Base-by-base conservation (phyloP, 2,888 invertebrate species). In the Caenorhabditis drosophilae region DNA sequence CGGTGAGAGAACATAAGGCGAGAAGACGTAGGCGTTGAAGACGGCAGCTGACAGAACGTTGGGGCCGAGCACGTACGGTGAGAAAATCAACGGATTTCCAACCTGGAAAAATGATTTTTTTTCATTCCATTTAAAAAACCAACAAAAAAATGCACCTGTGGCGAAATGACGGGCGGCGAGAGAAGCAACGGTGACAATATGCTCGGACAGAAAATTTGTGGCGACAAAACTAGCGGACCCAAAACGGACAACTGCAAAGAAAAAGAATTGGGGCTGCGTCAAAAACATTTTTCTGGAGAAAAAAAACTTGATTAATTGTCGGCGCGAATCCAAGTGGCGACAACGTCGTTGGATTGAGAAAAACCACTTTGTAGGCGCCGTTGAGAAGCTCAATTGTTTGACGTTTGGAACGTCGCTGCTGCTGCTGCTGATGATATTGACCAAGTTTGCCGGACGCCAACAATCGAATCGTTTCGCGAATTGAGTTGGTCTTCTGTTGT, bases 1-100 rank as follows among this genome's bases (percentile, higher is more conserved):
- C 2, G 75, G 76, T 0, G 75, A 73, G 22, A 78, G 48, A 20
- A 70, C 67, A 56, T 74, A 74, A 0, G 77, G 76, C 18, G 76
- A 74, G 55, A 77, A 66, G 54, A 77, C 68, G 70, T 78, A 78
- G 2, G 75, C 73, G 52, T 77, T 76, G 70, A 76, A 75, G 15
- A 77, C 74, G 18, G 75, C 75, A n/a, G 75, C 68, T 12, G 75
- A 76, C 20, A 76, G 41, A 1, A 73, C 68, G 46, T 77, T 78
- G 11, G 78, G 78, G 0, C 73, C 70, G 34, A 76, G 45, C 16
- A 74, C 60, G 54, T 73, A 74, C 1, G 76, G 76, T 2, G 74
- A 67, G 53, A 75, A 60, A 35, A 76, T 64, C 20, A 75, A 56
- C 1, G 76, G 67, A 22, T 67, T 67, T 20, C 72, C 72, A 41